Evolutionary conservation across 2,113 vertebrate genomes (phyloP).

Genomic region (Ailuropoda melanoleuca): DNA sequence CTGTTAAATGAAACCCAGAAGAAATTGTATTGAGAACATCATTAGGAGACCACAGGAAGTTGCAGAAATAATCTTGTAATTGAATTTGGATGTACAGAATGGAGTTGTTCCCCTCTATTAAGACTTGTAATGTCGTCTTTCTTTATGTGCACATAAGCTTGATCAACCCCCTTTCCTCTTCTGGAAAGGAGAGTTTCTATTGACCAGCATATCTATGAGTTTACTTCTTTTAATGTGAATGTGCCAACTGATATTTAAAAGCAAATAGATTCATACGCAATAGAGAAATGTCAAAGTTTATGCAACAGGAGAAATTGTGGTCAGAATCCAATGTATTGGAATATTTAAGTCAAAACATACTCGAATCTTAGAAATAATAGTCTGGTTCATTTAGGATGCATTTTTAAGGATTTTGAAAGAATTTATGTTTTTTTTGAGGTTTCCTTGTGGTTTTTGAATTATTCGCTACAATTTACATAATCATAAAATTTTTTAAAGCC

Average conservation of each 20-base stretch:
- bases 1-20: neutral
- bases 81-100: neutral
- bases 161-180: neutral
- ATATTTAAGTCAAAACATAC: conserved; percentile 8
- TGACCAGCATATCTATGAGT: neutral
- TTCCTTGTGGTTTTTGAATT: conserved; percentile 18
- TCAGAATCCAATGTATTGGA: neutral
- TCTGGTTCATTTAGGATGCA: neutral
- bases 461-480: neutral
- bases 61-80: neutral
- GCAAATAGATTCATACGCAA: neutral
- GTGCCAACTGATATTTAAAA: neutral
- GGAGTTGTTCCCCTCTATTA: neutral
- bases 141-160: neutral
- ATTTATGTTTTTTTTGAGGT: neutral
- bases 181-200: neutral
- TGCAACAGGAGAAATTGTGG: neutral
- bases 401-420: neutral
- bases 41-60: neutral
- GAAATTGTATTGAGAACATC: neutral
- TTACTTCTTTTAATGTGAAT: neutral
- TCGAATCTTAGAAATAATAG: neutral
- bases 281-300: neutral
- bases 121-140: neutral
- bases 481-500: neutral